Evolutionary conservation across 2,888 invertebrate genomes (phyloP).

Genomic region (Gastracanthus pulcherrimus): DNA sequence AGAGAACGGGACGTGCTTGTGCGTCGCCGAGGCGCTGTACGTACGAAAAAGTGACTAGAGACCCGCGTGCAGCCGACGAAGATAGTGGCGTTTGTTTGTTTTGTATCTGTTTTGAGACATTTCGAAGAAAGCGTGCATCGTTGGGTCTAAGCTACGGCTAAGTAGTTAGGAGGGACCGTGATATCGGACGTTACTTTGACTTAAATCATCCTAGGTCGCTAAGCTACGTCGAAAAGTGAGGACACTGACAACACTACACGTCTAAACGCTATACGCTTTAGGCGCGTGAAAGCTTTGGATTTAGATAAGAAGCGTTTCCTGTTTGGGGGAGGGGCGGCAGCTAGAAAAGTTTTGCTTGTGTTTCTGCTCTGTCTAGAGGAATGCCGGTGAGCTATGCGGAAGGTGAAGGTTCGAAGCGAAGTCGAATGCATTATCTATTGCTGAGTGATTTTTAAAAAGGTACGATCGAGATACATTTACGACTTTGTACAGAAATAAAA

Average conservation of each 20-base stretch:
- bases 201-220: conserved; percentile 73
- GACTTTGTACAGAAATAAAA: too few species aligned
- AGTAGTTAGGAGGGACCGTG: conserved; percentile 79
- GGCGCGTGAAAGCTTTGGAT: too few species aligned
- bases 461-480: too few species aligned
- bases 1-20: neutral
- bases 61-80: conserved; percentile 75
- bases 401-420: too few species aligned
- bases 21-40: conserved; percentile 3
- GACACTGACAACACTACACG: conserved; percentile 49
- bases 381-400: too few species aligned
- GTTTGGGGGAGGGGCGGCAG: too few species aligned
- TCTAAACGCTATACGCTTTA: too few species aligned
- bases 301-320: too few species aligned
- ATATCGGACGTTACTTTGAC: conserved; percentile 78
- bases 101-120: conserved; percentile 12
- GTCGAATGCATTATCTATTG: too few species aligned
- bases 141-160: conserved; percentile 76
- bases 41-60: conserved; percentile 70
- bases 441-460: too few species aligned
- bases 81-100: conserved; percentile 61
- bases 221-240: conserved; percentile 64
- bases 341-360: too few species aligned
- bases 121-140: conserved; percentile 73
- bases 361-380: too few species aligned